phyloP scores from a whole-genome alignment of 2,797 vertebrate genomes.

The Rhynchotus rufescens region DNA sequence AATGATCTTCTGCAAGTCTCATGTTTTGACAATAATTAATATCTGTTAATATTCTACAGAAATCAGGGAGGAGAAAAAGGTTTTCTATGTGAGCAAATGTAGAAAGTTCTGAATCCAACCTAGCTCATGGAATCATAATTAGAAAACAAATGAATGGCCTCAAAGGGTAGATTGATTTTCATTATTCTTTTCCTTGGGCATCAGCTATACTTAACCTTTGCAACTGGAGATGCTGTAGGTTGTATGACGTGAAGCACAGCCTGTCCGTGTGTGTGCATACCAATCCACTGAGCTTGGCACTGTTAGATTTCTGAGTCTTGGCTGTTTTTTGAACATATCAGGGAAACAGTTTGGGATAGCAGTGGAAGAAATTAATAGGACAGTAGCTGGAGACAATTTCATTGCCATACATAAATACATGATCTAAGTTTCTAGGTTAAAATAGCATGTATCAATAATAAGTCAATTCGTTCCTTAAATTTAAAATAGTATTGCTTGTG shows the following conservation, averaged over 20 bases:
- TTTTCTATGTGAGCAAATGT: background rate
- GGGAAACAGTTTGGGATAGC: background rate
- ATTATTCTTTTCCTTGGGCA: background rate
- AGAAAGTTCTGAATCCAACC: background rate
- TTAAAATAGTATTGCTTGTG: background rate
- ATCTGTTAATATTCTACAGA: background rate
- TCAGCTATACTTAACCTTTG: background rate
- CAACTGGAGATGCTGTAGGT: background rate
- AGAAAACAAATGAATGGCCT: background rate
- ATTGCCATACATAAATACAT: background rate
- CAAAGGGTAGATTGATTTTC: background rate
- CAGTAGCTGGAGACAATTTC: background rate
- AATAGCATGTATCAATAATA: background rate
- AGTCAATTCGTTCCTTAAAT: background rate
- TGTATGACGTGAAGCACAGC: background rate
- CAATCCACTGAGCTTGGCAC: background rate
- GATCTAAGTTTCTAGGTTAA: background rate
- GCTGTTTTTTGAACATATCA: background rate
- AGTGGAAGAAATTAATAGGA: background rate
- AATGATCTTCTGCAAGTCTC: slow-evolving; percentile 20
- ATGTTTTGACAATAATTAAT: slow-evolving; percentile 50
- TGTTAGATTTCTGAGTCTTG: background rate
- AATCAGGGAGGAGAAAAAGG: background rate
- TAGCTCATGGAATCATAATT: background rate
- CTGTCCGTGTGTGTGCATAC: background rate